Evolutionary conservation across 2,113 vertebrate genomes (phyloP).

Genomic region (Phodopus roborovskii): DNA sequence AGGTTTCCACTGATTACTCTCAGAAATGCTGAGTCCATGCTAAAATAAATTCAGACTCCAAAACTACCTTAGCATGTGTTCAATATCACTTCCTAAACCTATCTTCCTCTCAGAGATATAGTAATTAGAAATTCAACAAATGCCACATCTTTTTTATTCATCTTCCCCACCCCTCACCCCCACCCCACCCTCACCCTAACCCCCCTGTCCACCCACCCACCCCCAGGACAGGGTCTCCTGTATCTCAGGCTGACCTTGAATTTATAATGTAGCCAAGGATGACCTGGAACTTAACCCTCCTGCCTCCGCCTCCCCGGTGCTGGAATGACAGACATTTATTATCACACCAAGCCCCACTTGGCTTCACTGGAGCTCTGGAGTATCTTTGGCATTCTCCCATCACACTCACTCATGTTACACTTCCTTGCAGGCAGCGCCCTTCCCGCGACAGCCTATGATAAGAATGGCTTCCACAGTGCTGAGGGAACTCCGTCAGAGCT

Average conservation of each 20-base stretch:
- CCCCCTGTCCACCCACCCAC: too few relatives aligned
- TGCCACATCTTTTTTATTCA: conserved; percentile 21
- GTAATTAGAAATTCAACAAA: conserved; percentile 54
- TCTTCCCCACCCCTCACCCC: too few relatives aligned
- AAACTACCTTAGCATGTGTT: conserved; percentile 33
- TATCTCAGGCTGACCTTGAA: background rate
- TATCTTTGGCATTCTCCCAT: background rate
- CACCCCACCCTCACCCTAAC: too few relatives aligned
- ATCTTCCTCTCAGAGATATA: conserved; percentile 60
- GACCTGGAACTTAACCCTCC: background rate
- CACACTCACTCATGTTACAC: background rate
- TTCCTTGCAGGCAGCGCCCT: conserved; percentile 89
- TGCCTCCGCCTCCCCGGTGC: background rate
- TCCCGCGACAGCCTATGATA: conserved; percentile 95
- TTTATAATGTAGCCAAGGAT: background rate
- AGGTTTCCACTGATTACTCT: conserved; percentile 31
- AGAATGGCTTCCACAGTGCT: conserved; percentile 88
- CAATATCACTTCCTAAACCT: conserved; percentile 43
- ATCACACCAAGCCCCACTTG: background rate
- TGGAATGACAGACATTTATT: background rate
- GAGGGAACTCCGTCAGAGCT: background rate
- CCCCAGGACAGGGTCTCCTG: too few relatives aligned
- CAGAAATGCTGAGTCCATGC: conserved; percentile 60
- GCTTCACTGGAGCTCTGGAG: too few relatives aligned
- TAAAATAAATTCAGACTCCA: background rate